Evolutionary conservation across 2,888 invertebrate genomes (phyloP), one percentile per base, ranked within the genome.

Genomic region (Parthenolecanium corni): DNA sequence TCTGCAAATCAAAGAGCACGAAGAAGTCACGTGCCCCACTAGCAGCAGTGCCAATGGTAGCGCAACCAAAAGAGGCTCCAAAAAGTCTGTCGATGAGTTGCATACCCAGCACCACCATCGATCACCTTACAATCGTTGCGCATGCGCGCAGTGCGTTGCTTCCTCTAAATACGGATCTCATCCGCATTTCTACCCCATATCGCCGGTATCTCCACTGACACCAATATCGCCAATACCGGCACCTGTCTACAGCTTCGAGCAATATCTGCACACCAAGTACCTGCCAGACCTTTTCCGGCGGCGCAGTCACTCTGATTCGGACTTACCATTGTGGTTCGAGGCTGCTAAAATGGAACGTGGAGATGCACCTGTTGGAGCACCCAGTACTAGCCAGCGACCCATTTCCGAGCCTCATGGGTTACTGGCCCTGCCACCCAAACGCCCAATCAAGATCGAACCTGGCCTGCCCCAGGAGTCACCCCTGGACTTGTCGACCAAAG

Each of bases 401-500:
- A 61, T 70, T 18, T 69, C 69, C 42, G 67, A 69, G 24, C 69
- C 69, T 18, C 68, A 70, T 66, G 64, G 71, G 68, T 58, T 67
- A 67, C 66, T 68, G 68, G 70, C 68, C 69, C 69, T 75, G 23
- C 74, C 73, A 62, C 73, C 73, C 2, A 70, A 73, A 9, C 16
- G 14, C 6, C 6, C 16, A 4, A 36, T 61, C 38, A 61, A 61
- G 16, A 36, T 49, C 6, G 61, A 61, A 18, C 38, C n/a, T 1
- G 11, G 24, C 25, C 79, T 83, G 52, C 84, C 84, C 0, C 89
- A 90, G 71, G 90, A 91, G 66, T 85, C 82, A 2, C 92, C 92
- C 0, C 76, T 93, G 65, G 92, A 93, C 74, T 77, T 92, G 42
- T 89, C 89, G 18, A 79, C 89, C 75, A 87, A 85, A 70, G 76